phyloP scores from a whole-genome alignment of 2,113 vertebrate genomes.

The Crotalus viridis region DNA sequence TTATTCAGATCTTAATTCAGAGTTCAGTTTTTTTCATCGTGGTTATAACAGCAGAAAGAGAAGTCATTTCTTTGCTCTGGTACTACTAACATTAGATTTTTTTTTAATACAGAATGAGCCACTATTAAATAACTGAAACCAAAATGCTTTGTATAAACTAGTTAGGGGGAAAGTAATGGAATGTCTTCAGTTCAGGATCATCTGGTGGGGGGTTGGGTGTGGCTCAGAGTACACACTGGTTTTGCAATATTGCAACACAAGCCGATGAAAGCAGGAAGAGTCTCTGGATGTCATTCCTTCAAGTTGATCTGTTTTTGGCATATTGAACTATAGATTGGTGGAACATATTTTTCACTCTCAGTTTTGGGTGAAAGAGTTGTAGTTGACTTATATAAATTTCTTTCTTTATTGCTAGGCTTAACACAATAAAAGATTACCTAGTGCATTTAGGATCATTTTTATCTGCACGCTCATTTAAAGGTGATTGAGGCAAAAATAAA shows the following conservation, averaged over 20 bases:
- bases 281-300: neutral
- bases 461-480: conserved; percentile 26
- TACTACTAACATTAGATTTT: neutral
- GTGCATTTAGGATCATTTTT: conserved; percentile 17
- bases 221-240: neutral
- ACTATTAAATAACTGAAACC: neutral
- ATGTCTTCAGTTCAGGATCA: neutral
- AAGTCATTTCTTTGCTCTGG: neutral
- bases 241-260: neutral
- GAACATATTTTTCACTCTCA: conserved; percentile 23
- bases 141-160: neutral
- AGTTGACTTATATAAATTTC: neutral
- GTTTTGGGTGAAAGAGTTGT: conserved; percentile 19
- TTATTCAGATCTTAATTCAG: neutral
- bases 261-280: neutral
- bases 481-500: neutral
- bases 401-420: neutral
- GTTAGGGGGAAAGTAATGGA: neutral
- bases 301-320: neutral
- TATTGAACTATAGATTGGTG: neutral
- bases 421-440: neutral
- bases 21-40: neutral
- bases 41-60: neutral
- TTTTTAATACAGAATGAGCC: neutral
- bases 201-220: neutral